Evolutionary conservation across 2,113 vertebrate genomes (phyloP).

Genomic region (Orycteropus afer): DNA sequence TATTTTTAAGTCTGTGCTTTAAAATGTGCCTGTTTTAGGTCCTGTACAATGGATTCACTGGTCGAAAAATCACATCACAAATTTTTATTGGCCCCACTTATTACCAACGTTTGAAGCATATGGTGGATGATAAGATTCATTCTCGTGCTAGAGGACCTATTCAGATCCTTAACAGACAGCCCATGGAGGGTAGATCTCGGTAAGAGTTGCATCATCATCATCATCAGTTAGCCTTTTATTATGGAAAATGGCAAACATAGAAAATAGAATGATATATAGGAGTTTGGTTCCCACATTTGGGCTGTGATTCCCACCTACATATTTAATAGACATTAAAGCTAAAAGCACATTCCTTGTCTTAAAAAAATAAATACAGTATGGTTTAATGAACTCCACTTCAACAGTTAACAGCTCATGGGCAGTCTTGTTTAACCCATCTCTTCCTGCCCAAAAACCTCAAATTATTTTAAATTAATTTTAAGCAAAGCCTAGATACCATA

Average conservation of each 20-base stretch:
- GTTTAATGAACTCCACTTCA: background rate
- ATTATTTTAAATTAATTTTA: slow-evolving; percentile 7
- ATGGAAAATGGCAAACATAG: background rate
- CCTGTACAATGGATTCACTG: slow-evolving; percentile 98
- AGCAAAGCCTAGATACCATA: background rate
- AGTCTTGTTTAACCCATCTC: background rate
- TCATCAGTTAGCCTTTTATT: background rate
- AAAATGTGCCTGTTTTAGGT: slow-evolving; percentile 86
- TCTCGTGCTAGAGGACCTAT: slow-evolving; percentile 97
- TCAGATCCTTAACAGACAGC: slow-evolving; percentile 98
- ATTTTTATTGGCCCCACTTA: slow-evolving; percentile 99
- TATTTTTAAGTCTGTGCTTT: slow-evolving; percentile 21
- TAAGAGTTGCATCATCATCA: slow-evolving; percentile 78
- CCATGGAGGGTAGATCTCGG: slow-evolving; percentile 99
- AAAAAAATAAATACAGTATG: too few relatives aligned
- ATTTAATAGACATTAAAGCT: slow-evolving; percentile 53
- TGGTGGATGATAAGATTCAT: slow-evolving; percentile 99
- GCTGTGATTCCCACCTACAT: background rate
- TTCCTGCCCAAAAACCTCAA: background rate
- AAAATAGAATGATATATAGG: background rate
- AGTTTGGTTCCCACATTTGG: background rate
- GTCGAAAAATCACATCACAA: slow-evolving; percentile 98
- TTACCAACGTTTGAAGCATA: slow-evolving; percentile 98
- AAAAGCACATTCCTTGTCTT: background rate
- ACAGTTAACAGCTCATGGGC: background rate